Evolutionary conservation across 2,888 invertebrate genomes (phyloP).

Genomic region (Hydropsyche betteni): DNA sequence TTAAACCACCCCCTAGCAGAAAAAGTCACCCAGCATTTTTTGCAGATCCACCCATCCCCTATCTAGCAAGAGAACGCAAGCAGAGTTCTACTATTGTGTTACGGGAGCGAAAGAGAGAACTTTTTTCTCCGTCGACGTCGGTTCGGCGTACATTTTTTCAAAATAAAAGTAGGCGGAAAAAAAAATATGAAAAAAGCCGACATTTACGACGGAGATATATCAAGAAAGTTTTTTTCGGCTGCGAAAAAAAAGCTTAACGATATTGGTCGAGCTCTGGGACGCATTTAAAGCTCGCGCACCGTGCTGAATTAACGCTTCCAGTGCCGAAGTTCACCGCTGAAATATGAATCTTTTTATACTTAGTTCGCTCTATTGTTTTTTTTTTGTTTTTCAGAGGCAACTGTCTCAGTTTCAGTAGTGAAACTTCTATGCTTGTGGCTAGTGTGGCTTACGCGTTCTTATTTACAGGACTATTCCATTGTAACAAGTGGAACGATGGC

Average conservation of each 20-base stretch:
- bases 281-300: slow-evolving; percentile 10
- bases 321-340: slow-evolving; percentile 26
- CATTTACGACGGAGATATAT: slow-evolving; percentile 35
- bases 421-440: no score
- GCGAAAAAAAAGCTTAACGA: slow-evolving; percentile 33
- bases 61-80: not conserved
- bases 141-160: slow-evolving; percentile 9
- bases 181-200: slow-evolving; percentile 6
- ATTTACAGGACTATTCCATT: no score
- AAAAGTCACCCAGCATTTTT: slow-evolving; percentile 23
- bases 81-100: slow-evolving; percentile 28
- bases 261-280: slow-evolving; percentile 25
- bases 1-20: slow-evolving; percentile 11
- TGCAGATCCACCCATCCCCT: no score
- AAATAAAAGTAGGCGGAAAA: no score
- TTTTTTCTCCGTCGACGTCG: slow-evolving; percentile 2
- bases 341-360: slow-evolving; percentile 19
- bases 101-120: slow-evolving; percentile 11
- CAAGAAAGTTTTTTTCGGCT: slow-evolving; percentile 40
- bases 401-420: no score
- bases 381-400: no score
- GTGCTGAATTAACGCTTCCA: slow-evolving; percentile 31
- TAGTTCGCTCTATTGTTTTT: not conserved
- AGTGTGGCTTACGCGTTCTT: no score
- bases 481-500: no score